These are phyloP conservation scores for Melanerpes aurifrons DNA, from an alignment of 2,113 vertebrate species.

Conservation along the genomic window DNA sequence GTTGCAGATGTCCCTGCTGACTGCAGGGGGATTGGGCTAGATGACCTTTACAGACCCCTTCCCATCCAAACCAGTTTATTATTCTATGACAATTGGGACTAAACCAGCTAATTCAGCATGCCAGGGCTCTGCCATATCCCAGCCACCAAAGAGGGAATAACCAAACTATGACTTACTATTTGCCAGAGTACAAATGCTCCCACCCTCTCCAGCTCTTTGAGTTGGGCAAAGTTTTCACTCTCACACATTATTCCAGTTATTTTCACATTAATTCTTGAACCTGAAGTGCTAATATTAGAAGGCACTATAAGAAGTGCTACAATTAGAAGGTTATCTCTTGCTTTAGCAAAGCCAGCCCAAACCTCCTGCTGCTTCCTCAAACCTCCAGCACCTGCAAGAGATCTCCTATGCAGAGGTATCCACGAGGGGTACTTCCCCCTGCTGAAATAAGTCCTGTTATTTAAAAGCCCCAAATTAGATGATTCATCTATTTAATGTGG, in stretches of 20 bases:
- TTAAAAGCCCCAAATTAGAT: background rate
- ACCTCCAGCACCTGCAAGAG: background rate
- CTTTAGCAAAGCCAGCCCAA: background rate
- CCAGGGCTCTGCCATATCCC: background rate
- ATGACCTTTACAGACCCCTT: too few species aligned
- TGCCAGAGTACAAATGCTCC: background rate
- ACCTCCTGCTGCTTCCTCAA: background rate
- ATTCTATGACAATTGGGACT: background rate
- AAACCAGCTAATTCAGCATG: background rate
- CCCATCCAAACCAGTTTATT: too few species aligned
- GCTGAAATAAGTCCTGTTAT: background rate
- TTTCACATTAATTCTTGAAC: background rate
- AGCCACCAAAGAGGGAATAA: background rate
- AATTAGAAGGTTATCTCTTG: background rate
- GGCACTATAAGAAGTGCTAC: background rate
- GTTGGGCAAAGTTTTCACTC: background rate
- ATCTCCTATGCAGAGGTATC: background rate
- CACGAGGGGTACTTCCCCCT: background rate
- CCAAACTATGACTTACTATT: background rate
- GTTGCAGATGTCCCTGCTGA: too few species aligned
- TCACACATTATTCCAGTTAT: background rate
- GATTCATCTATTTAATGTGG: background rate
- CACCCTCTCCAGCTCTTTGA: background rate
- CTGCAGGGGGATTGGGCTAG: too few species aligned
- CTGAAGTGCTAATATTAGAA: background rate